These are phyloP conservation scores for Leguminivora glycinivorella DNA, from an alignment of 1,140 invertebrate genomes.

Conservation along the genomic window DNA sequence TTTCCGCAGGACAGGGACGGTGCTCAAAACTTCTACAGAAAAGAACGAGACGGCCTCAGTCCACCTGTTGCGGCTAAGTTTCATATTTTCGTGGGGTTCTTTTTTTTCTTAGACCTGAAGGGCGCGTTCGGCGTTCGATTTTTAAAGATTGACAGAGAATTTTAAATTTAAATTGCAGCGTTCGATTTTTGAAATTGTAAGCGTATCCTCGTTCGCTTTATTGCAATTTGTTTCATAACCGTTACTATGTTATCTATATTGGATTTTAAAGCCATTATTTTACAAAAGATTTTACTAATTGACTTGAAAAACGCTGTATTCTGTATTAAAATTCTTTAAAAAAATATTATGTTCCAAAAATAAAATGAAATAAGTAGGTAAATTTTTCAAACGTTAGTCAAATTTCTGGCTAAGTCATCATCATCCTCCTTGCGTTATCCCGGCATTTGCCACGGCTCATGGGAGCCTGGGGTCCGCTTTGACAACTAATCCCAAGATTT, in stretches of 20 bases:
- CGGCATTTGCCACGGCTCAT: too few species aligned
- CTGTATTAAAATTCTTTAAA: background rate
- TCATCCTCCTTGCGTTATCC: too few species aligned
- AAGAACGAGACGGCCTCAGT: constrained; percentile 76
- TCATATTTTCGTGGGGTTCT: constrained; percentile 68
- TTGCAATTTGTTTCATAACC: background rate
- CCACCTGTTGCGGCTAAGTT: constrained; percentile 74
- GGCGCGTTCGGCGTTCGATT: constrained; percentile 57
- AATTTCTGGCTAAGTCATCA: too few species aligned
- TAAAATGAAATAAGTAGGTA: too few species aligned
- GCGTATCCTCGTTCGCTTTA: constrained; percentile 4
- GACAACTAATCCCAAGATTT: too few species aligned
- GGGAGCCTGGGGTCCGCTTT: too few species aligned
- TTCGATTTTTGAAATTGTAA: constrained; percentile 21
- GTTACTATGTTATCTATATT: background rate
- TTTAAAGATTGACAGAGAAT: constrained; percentile 47
- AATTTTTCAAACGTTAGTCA: too few species aligned
- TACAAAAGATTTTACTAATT: background rate
- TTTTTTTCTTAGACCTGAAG: constrained; percentile 73
- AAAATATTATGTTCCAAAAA: too few species aligned
- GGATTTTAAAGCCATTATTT: background rate
- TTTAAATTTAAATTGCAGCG: constrained; percentile 35
- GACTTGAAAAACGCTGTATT: background rate
- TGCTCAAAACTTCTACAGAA: constrained; percentile 65
- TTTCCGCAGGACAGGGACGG: constrained; percentile 68